Percentiles rank a stretch among this genome's conserved stretches.
These are phyloP conservation scores for Saimiri boliviensis DNA, from an alignment of 2,113 vertebrate genomes.

Conservation along the genomic window DNA sequence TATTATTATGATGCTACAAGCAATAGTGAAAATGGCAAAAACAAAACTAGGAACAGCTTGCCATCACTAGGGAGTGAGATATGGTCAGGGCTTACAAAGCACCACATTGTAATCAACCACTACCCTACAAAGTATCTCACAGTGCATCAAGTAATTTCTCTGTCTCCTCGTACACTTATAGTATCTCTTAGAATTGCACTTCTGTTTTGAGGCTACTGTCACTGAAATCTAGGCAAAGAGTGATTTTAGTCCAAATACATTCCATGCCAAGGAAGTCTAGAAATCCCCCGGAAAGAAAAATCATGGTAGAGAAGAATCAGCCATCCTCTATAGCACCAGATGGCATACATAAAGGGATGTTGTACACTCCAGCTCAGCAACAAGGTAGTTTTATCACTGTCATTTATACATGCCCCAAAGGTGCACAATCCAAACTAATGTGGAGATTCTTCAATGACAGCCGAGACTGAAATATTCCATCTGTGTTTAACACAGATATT, in stretches of 20 bases:
- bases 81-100: background rate
- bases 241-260: slow-evolving; percentile 16
- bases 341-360: slow-evolving; percentile 45
- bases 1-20: background rate
- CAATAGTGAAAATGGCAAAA: background rate
- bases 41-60: background rate
- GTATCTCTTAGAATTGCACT: background rate
- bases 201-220: background rate
- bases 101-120: background rate
- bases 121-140: background rate
- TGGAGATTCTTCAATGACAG: slow-evolving; percentile 50
- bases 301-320: background rate
- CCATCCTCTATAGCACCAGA: slow-evolving; percentile 49
- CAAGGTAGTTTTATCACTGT: slow-evolving; percentile 48
- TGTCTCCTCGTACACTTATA: background rate
- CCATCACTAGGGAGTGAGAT: background rate
- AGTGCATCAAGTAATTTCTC: background rate
- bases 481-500: slow-evolving; percentile 66
- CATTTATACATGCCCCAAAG: slow-evolving; percentile 61
- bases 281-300: slow-evolving; percentile 45
- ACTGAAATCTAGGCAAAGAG: slow-evolving; percentile 11
- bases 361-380: slow-evolving; percentile 25
- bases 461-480: slow-evolving; percentile 61
- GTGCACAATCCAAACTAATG: slow-evolving; percentile 25
- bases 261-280: slow-evolving; percentile 26